A percentile compares a stretch with the other conserved stretches of the same genome.
These are phyloP conservation scores for Myotis brandtii DNA, from an alignment of 2,113 vertebrate genomes.

Conservation along the genomic window DNA sequence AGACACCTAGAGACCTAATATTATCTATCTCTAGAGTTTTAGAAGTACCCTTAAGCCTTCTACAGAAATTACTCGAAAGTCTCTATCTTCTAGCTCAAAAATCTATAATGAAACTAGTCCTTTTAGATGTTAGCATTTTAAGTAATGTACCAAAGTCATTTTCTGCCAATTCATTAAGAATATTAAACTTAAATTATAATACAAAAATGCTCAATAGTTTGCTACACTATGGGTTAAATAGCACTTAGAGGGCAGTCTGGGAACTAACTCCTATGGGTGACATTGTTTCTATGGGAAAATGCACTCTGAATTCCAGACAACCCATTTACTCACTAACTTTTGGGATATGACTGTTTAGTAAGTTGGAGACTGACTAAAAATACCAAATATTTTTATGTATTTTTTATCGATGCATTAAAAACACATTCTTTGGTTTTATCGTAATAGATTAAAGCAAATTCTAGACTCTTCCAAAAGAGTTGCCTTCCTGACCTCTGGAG, in stretches of 20 bases:
- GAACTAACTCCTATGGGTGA: slow-evolving; percentile 57
- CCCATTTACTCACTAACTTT: slow-evolving; percentile 61
- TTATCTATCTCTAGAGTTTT: background rate
- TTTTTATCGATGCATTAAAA: slow-evolving; percentile 69
- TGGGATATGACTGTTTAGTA: slow-evolving; percentile 61
- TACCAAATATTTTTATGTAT: slow-evolving; percentile 67
- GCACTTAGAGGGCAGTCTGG: slow-evolving; percentile 30
- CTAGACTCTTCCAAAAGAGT: slow-evolving; percentile 47
- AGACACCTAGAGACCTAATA: background rate
- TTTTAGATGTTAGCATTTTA: background rate
- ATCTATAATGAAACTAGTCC: background rate
- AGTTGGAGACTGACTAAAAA: slow-evolving; percentile 71
- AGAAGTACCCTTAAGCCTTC: background rate
- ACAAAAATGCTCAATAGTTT: background rate
- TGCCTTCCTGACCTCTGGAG: background rate
- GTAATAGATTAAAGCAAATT: slow-evolving; percentile 57
- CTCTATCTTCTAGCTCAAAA: background rate
- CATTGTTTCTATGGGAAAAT: slow-evolving; percentile 73
- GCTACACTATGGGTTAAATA: slow-evolving; percentile 56
- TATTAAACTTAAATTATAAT: background rate
- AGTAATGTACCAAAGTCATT: background rate
- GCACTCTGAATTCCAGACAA: slow-evolving; percentile 69
- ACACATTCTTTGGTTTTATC: slow-evolving; percentile 69
- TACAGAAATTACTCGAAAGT: background rate
- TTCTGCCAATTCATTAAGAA: background rate